Evolutionary conservation across 2,797 vertebrate species (phyloP).

Genomic region (Peromyscus nudipes): DNA sequence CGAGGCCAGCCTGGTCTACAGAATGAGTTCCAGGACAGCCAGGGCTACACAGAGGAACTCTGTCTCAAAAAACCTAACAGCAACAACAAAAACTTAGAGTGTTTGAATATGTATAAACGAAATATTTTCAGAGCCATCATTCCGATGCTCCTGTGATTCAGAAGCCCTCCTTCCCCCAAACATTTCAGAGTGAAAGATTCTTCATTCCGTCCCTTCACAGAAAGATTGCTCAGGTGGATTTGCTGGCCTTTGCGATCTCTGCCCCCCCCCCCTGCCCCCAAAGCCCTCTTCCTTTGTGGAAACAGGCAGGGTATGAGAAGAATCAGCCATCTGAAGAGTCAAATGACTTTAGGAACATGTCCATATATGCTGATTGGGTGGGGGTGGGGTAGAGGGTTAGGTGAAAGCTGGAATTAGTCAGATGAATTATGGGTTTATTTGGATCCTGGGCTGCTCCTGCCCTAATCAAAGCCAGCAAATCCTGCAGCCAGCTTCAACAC

Average conservation of each 20-base stretch:
- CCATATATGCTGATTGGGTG: constrained; percentile 42
- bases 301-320: not conserved
- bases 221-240: not conserved
- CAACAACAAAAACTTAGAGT: not conserved
- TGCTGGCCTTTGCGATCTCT: not conserved
- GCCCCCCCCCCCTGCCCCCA: too few species aligned
- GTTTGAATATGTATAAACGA: not conserved
- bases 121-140: constrained; percentile 21
- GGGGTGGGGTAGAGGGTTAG: not conserved
- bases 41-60: not conserved
- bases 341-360: constrained; percentile 46
- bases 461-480: constrained; percentile 63
- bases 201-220: not conserved
- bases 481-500: constrained; percentile 60
- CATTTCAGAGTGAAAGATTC: not conserved
- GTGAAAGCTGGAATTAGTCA: constrained; percentile 73
- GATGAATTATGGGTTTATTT: constrained; percentile 78
- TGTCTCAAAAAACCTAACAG: not conserved
- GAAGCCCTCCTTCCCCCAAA: not conserved
- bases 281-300: not conserved
- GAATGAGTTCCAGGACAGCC: not conserved
- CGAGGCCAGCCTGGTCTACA: not conserved
- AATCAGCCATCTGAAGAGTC: not conserved
- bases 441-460: constrained; percentile 48
- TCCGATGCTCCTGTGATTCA: not conserved